Percentiles rank a stretch among this genome's conserved stretches.
Evolutionary conservation across 2,888 invertebrate genomes (phyloP).

Genomic region (Phortica magna): DNA sequence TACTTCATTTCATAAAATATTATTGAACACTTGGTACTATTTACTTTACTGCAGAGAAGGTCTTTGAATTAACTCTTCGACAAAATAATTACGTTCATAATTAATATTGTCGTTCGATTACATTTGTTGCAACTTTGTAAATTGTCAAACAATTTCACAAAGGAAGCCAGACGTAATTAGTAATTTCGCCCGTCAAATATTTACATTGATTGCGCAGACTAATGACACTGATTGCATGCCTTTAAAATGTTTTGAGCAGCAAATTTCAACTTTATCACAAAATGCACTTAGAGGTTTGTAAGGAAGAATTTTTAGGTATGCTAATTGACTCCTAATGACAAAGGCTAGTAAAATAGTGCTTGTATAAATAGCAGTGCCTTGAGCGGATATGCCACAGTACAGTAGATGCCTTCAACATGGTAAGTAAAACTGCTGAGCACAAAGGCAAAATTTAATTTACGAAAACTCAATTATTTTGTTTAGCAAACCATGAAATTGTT

Average conservation of each 20-base stretch:
- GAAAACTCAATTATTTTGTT: background rate
- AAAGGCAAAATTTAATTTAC: background rate
- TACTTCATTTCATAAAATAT: no score
- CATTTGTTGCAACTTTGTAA: no score
- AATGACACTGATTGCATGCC: background rate
- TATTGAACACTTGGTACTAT: no score
- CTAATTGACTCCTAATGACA: background rate
- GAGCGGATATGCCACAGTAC: conserved; percentile 1
- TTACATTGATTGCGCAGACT: background rate
- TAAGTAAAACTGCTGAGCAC: background rate
- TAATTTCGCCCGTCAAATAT: background rate
- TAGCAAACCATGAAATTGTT: background rate
- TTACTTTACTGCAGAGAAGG: no score
- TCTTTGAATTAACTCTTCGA: no score
- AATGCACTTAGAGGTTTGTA: background rate
- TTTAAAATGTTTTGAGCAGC: background rate
- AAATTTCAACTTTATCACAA: background rate
- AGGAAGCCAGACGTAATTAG: no score
- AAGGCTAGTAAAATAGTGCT: background rate
- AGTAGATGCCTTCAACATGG: conserved; percentile 15
- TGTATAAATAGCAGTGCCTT: conserved; percentile 13
- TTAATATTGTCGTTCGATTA: no score
- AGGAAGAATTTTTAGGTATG: background rate
- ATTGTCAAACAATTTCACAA: no score
- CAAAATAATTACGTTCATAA: no score